A percentile compares a stretch with the other conserved stretches of the same genome.
phyloP scores from a whole-genome alignment of 2,888 invertebrate genomes.

The Rhagonycha fulva region DNA sequence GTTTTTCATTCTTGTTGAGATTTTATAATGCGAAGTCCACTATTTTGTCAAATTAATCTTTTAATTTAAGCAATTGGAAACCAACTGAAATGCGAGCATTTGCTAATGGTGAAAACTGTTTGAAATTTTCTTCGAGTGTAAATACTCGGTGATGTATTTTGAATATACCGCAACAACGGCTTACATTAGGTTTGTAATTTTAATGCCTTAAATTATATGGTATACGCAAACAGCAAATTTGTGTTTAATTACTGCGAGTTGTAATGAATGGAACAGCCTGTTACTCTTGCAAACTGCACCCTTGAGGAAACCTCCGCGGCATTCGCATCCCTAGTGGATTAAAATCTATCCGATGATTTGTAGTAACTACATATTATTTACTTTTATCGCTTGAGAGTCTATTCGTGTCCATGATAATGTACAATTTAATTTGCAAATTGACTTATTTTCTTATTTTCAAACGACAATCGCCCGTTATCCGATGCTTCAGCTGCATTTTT shows the following conservation, averaged over 20 bases:
- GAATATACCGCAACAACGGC: constrained; percentile 12
- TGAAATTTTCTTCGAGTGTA: not conserved
- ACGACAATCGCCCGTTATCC: too few species aligned
- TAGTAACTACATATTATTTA: not conserved
- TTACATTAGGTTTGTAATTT: constrained; percentile 15
- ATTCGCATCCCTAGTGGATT: constrained; percentile 9
- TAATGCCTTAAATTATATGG: constrained; percentile 22
- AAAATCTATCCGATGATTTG: constrained; percentile 22
- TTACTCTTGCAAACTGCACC: constrained; percentile 25
- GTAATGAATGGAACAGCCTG: constrained; percentile 28
- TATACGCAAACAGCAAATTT: constrained; percentile 26
- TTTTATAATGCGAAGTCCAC: too few species aligned
- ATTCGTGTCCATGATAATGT: not conserved
- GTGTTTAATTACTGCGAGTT: constrained; percentile 27
- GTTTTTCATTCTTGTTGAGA: too few species aligned
- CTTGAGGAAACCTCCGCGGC: constrained; percentile 15
- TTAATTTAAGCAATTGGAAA: not conserved
- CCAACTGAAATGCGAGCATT: not conserved
- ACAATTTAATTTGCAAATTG: not conserved
- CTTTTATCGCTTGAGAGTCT: not conserved
- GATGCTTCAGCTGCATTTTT: too few species aligned
- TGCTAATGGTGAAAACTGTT: not conserved
- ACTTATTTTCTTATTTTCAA: too few species aligned
- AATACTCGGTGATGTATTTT: not conserved
- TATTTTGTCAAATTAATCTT: not conserved